phyloP scores from a whole-genome alignment of 2,888 invertebrate genomes.

The Drosophila buzzatii region DNA sequence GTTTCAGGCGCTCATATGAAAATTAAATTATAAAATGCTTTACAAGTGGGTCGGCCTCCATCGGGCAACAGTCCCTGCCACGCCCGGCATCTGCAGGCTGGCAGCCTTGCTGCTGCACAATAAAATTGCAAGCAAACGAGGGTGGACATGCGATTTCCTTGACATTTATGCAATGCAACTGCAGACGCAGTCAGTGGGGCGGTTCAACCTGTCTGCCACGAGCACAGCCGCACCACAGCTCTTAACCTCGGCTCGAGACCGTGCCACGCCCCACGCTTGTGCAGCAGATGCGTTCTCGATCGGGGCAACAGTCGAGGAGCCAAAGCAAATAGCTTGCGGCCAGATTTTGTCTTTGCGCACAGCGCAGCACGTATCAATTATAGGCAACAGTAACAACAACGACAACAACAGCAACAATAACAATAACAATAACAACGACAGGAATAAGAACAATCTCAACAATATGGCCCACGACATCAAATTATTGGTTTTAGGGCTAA shows the following conservation, averaged over 20 bases:
- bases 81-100: slow-evolving; percentile 29
- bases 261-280: slow-evolving; percentile 70
- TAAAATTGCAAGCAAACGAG: slow-evolving; percentile 74
- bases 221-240: slow-evolving; percentile 19
- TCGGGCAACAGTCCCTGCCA: slow-evolving; percentile 45
- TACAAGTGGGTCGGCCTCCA: slow-evolving; percentile 76
- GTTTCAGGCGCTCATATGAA: slow-evolving; percentile 73
- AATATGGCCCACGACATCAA: slow-evolving; percentile 61
- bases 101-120: slow-evolving; percentile 49
- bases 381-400: slow-evolving; percentile 48
- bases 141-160: slow-evolving; percentile 82
- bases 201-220: slow-evolving; percentile 50
- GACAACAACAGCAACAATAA: slow-evolving; percentile 14
- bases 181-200: slow-evolving; percentile 70
- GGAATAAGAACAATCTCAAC: slow-evolving; percentile 38
- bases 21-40: slow-evolving; percentile 84
- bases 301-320: slow-evolving; percentile 32
- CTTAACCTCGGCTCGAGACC: slow-evolving; percentile 12
- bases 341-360: slow-evolving; percentile 81
- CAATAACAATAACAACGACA: not conserved
- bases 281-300: slow-evolving; percentile 12
- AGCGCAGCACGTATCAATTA: slow-evolving; percentile 80
- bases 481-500: slow-evolving; percentile 53
- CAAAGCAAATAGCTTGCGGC: slow-evolving; percentile 76
- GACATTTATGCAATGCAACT: slow-evolving; percentile 79